Evolutionary conservation across 2,888 invertebrate species (phyloP).

Genomic region (Priocnemis perturbator): DNA sequence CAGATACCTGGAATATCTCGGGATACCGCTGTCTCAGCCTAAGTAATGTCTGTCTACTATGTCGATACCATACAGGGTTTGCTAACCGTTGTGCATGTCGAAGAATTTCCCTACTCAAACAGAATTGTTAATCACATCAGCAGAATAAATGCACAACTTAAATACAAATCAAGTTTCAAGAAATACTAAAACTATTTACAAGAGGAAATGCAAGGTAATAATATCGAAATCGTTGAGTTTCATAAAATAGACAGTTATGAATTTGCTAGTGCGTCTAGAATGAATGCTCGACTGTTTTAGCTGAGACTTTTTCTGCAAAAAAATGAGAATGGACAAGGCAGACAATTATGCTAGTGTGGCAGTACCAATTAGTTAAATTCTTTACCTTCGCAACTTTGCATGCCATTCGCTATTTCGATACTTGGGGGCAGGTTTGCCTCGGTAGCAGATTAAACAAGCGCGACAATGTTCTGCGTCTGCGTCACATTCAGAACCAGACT

Average conservation of each 20-base stretch:
- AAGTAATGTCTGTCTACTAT: conserved; percentile 88
- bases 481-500: conserved; percentile 64
- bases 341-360: too few species aligned
- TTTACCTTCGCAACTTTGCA: conserved; percentile 63
- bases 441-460: conserved; percentile 67
- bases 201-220: neutral
- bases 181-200: conserved; percentile 1
- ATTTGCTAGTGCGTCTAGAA: neutral
- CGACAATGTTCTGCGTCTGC: conserved; percentile 61
- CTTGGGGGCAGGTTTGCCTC: conserved; percentile 50
- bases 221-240: neutral
- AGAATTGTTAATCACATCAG: conserved; percentile 4
- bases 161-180: neutral
- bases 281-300: neutral
- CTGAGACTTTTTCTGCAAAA: neutral
- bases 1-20: conserved; percentile 78
- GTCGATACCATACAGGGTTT: conserved; percentile 87
- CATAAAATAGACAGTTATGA: neutral
- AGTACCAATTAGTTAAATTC: neutral
- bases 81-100: conserved; percentile 85
- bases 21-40: conserved; percentile 85
- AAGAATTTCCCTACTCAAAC: conserved; percentile 76
- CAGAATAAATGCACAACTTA: conserved; percentile 6
- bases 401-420: conserved; percentile 56
- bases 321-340: too few species aligned